Percentiles rank a stretch among this genome's conserved stretches.
These are phyloP conservation scores for Caprella mutica DNA, from an alignment of 2,888 invertebrate genomes.

Conservation along the genomic window DNA sequence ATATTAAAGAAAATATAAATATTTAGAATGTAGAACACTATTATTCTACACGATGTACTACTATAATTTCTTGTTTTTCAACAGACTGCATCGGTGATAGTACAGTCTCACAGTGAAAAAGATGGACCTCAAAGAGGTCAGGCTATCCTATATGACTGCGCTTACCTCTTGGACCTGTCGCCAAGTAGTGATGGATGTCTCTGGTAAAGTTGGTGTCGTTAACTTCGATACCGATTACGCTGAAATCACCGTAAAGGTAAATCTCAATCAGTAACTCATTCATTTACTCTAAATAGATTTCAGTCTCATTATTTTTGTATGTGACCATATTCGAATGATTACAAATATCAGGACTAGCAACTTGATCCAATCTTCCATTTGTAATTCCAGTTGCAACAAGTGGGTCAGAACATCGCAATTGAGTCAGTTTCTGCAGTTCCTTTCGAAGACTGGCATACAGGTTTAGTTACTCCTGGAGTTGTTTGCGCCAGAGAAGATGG, in stretches of 20 bases:
- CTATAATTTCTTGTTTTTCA: not conserved
- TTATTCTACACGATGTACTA: no score
- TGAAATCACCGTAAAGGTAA: slow-evolving; percentile 53
- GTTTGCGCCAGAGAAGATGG: slow-evolving; percentile 72
- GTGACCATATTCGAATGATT: no score
- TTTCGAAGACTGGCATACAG: slow-evolving; percentile 69
- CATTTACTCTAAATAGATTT: no score
- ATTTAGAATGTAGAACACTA: no score
- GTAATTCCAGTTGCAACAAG: slow-evolving; percentile 41
- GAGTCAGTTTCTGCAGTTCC: slow-evolving; percentile 77
- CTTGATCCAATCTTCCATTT: no score
- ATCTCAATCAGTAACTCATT: no score
- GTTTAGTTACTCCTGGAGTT: slow-evolving; percentile 73
- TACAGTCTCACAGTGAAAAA: slow-evolving; percentile 10
- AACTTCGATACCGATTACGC: slow-evolving; percentile 59
- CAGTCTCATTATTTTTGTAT: no score
- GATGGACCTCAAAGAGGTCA: slow-evolving; percentile 45
- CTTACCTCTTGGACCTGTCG: slow-evolving; percentile 68
- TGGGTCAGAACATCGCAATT: slow-evolving; percentile 58
- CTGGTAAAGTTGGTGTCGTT: slow-evolving; percentile 60
- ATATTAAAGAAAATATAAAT: no score
- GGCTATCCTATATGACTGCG: slow-evolving; percentile 65
- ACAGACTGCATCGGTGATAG: slow-evolving; percentile 7
- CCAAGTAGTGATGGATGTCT: slow-evolving; percentile 64
- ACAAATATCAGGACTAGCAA: no score